These are phyloP conservation scores for Pimpla rufipes DNA, from an alignment of 2,888 invertebrate species.

Conservation along the genomic window DNA sequence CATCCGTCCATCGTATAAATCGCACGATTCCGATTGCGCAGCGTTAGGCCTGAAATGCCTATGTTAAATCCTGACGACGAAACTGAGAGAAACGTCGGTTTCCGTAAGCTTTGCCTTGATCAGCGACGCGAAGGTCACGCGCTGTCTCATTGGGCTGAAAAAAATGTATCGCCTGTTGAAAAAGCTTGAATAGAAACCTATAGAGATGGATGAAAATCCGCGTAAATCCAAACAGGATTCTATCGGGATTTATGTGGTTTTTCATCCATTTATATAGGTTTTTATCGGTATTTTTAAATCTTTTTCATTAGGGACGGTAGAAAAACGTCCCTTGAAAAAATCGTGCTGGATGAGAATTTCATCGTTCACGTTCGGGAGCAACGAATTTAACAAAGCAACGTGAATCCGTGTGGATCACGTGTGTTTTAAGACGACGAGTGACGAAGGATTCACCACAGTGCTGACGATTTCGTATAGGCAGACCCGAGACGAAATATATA, in stretches of 20 bases:
- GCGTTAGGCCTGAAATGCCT: neutral
- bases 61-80: neutral
- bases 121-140: neutral
- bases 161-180: too few relatives aligned
- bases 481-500: constrained; percentile 57
- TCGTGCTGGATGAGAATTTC: neutral
- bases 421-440: neutral
- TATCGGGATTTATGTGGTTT: too few relatives aligned
- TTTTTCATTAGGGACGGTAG: too few relatives aligned
- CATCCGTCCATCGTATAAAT: constrained; percentile 35
- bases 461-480: constrained; percentile 44
- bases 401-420: neutral
- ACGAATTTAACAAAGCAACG: neutral
- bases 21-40: neutral
- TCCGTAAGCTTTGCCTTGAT: neutral
- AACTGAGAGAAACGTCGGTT: constrained; percentile 1
- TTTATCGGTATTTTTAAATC: too few relatives aligned
- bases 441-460: constrained; percentile 25
- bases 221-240: too few relatives aligned
- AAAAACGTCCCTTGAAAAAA: neutral
- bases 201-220: too few relatives aligned
- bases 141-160: too few relatives aligned
- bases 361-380: neutral
- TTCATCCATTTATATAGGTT: too few relatives aligned
- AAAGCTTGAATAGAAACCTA: too few relatives aligned